Evolutionary conservation across 2,797 vertebrate species (phyloP).

Genomic region (Gymnodraco acuticeps): DNA sequence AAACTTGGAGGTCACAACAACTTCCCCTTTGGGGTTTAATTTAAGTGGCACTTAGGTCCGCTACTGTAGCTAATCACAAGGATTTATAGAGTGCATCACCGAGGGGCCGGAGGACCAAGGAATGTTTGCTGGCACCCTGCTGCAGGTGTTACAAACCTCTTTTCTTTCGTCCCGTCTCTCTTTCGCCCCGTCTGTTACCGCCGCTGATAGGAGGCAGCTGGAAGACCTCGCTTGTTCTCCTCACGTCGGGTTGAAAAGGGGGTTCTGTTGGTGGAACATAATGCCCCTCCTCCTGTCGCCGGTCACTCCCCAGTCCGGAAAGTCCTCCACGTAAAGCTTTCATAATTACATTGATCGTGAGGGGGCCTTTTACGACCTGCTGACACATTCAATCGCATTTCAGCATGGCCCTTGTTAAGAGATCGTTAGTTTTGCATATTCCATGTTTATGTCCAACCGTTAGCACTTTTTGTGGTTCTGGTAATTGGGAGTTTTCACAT

Average conservation of each 20-base stretch:
- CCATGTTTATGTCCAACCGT: slow-evolving; percentile 58
- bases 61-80: slow-evolving; percentile 78
- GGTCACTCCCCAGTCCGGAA: slow-evolving; percentile 62
- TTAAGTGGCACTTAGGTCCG: slow-evolving; percentile 69
- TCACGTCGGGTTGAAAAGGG: slow-evolving; percentile 52
- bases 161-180: slow-evolving; percentile 48
- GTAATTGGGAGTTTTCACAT: slow-evolving; percentile 76
- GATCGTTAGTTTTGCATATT: slow-evolving; percentile 66
- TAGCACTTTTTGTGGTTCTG: slow-evolving; percentile 58
- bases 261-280: slow-evolving; percentile 55
- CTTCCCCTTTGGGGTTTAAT: slow-evolving; percentile 66
- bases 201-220: slow-evolving; percentile 76
- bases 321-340: slow-evolving; percentile 60
- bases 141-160: slow-evolving; percentile 74
- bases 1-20: slow-evolving; percentile 60
- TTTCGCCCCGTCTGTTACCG: slow-evolving; percentile 39
- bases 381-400: slow-evolving; percentile 73
- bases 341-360: slow-evolving; percentile 76
- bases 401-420: slow-evolving; percentile 59
- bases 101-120: slow-evolving; percentile 46
- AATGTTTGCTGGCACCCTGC: slow-evolving; percentile 68
- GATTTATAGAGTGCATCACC: slow-evolving; percentile 79
- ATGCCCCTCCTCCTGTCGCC: slow-evolving; percentile 35
- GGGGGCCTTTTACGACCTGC: slow-evolving; percentile 63
- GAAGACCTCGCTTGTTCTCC: slow-evolving; percentile 61